Conservation (phyloP, 1,140 invertebrate genomes). For the Parasteatoda tepidariorum region DNA sequence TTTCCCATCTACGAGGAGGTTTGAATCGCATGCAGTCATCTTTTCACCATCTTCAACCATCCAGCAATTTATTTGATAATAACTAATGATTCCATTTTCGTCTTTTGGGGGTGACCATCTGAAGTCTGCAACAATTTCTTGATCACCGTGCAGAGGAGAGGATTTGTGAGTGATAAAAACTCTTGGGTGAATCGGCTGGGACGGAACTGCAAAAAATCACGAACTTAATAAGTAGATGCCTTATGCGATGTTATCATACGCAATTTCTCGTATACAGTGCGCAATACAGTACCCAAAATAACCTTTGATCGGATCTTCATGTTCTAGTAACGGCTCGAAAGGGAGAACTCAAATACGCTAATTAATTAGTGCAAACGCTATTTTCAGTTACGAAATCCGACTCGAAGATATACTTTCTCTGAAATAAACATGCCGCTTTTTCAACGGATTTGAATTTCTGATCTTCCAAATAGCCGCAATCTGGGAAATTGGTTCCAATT, state of each 20-base stretch:
- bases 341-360: too few species aligned
- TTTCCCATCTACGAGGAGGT: conserved; percentile 65
- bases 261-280: not conserved
- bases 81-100: conserved; percentile 79
- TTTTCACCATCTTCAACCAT: not conserved
- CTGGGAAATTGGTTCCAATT: too few species aligned
- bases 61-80: conserved; percentile 81
- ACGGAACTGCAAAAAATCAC: conserved; percentile 77
- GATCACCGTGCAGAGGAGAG: conserved; percentile 64
- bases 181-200: conserved; percentile 77
- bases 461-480: too few species aligned
- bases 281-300: too few species aligned
- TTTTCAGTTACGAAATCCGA: too few species aligned
- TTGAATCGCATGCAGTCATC: conserved; percentile 12
- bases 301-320: too few species aligned
- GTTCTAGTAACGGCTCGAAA: too few species aligned
- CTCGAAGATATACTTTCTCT: too few species aligned
- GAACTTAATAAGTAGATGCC: too few species aligned
- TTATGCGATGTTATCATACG: not conserved
- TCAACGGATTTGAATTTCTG: too few species aligned
- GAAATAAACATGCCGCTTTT: too few species aligned
- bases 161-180: conserved; percentile 74
- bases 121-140: conserved; percentile 69
- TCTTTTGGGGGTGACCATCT: conserved; percentile 82
- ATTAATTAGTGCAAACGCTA: too few species aligned